Conservation (phyloP, 2,797 vertebrate species). For the Sebastes baramenuke region DNA sequence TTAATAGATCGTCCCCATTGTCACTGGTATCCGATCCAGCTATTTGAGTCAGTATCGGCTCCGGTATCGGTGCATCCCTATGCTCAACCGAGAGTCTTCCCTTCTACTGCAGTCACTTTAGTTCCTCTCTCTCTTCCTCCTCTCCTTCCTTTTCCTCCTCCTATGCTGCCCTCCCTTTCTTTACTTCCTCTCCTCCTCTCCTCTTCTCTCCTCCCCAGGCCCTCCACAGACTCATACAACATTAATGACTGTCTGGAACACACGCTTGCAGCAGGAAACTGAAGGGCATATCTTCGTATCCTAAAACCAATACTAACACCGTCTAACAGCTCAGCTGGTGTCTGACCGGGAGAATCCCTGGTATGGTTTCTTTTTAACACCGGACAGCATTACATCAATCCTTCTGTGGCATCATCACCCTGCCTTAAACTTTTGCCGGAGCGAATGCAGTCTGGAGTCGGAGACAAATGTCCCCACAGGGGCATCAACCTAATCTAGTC, state of each 20-base stretch:
- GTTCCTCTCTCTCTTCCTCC: not conserved
- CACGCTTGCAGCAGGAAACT: conserved; percentile 48
- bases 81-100: not conserved
- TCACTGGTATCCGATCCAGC: no score
- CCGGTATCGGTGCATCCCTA: no score
- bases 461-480: conserved; percentile 28
- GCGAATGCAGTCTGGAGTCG: conserved; percentile 1
- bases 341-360: conserved; percentile 23
- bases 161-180: not conserved
- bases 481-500: conserved; percentile 6
- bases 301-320: conserved; percentile 25
- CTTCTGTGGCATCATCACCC: not conserved
- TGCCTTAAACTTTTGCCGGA: conserved; percentile 16
- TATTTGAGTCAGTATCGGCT: no score
- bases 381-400: not conserved
- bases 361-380: conserved; percentile 20
- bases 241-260: conserved; percentile 70
- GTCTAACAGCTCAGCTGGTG: conserved; percentile 37
- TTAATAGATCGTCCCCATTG: no score
- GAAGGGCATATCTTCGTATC: conserved; percentile 47
- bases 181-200: not conserved
- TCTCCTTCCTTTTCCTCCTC: not conserved
- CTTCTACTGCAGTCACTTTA: not conserved
- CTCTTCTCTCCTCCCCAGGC: not conserved
- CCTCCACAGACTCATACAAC: conserved; percentile 61